Evolutionary conservation across 2,113 vertebrate species (phyloP).

Genomic region (Dicentrarchus labrax): DNA sequence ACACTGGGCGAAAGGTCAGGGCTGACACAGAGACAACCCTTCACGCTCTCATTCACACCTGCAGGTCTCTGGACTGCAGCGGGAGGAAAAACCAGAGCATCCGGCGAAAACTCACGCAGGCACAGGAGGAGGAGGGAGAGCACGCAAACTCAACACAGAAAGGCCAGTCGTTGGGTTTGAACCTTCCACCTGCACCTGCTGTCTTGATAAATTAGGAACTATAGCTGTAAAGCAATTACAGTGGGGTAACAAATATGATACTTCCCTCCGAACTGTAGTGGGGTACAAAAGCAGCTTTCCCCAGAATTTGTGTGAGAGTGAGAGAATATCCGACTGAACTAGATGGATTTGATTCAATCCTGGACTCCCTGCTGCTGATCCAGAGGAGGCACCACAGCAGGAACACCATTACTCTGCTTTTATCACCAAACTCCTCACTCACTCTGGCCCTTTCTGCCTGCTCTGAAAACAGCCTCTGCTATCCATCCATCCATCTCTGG

Average conservation of each 20-base stretch:
- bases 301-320: slow-evolving; percentile 1
- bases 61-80: no score
- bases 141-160: no score
- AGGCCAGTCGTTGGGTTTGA: no score
- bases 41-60: no score
- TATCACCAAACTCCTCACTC: slow-evolving; percentile 62
- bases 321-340: slow-evolving; percentile 22
- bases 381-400: slow-evolving; percentile 30
- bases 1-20: neutral
- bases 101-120: no score
- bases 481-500: slow-evolving; percentile 64
- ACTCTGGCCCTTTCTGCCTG: slow-evolving; percentile 24
- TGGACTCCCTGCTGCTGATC: slow-evolving; percentile 54
- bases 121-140: no score
- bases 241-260: neutral
- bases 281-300: neutral
- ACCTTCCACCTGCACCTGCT: no score
- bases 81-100: no score
- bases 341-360: slow-evolving; percentile 57
- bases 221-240: neutral
- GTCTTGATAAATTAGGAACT: no score
- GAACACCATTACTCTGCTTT: slow-evolving; percentile 71
- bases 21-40: neutral
- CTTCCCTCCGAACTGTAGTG: neutral
- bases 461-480: slow-evolving; percentile 46